Base-by-base conservation (phyloP, 2,888 invertebrate species). In the Drosophila aldrichi region DNA sequence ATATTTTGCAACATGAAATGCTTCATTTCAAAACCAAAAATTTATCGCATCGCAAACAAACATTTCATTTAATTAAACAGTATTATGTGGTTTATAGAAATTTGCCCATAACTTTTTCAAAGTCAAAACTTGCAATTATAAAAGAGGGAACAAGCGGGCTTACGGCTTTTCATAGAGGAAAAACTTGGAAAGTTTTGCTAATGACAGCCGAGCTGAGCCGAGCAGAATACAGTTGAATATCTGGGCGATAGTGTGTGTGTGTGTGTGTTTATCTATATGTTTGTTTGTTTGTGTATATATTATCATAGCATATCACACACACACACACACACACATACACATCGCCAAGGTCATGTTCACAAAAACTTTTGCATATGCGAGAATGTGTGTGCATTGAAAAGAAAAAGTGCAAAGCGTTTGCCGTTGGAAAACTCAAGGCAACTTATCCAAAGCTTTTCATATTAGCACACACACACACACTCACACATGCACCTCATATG, bases 391-490 rank as follows among this genome's bases (percentile, higher is more conserved):
- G 56, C 16, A 56, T 34, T 38, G 43, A 41, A 49, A 36, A 41
- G 48, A 57, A 56, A 56, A 49, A 61, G 55, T 60, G 41, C 56
- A 56, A 49, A 67, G 34, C 48, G 58, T 41, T 41, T 61, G 59
- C 46, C 54, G 29, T 51, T 40, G 55, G 58, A 57, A 49, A 59
- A 63, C 61, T 60, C 69, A 46, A 77, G 61, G 43, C 36, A 67
- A 82, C 75, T 76, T 74, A 80, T 56, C 75, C 65, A 60, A 70
- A 67, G 71, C 59, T 68, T 62, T 66, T 78, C 68, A 69, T 66
- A 54, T 56, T 67, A 65, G 43, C 29, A 2, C 29, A 29, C 29
- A 34, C 48, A 58, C 36, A 18, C n/a, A 32, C 44, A 58, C 16
- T 6, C 40, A 16, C n/a, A n/a, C 5, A 22, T 10, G 22, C 4